Evolutionary conservation across 2,888 invertebrate genomes (phyloP).

Genomic region (Amiota minor): DNA sequence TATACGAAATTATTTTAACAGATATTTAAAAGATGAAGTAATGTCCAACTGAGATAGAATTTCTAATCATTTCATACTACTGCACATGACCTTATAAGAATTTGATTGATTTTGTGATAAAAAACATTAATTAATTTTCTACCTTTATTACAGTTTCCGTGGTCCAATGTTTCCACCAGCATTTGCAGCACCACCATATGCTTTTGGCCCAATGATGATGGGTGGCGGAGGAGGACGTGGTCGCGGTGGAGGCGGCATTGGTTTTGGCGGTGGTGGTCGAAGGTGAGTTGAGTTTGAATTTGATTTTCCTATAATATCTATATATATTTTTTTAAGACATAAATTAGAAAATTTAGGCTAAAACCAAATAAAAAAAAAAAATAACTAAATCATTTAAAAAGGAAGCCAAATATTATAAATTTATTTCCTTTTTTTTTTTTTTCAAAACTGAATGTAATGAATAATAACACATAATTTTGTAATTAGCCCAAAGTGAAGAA

Average conservation of each 20-base stretch:
- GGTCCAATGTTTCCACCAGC: constrained; percentile 70
- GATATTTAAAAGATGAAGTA: too few species aligned
- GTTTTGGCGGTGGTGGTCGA: constrained; percentile 40
- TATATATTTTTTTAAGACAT: not conserved
- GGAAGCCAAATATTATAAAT: too few species aligned
- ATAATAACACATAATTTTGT: not conserved
- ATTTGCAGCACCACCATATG: constrained; percentile 74
- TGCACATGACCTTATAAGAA: not conserved
- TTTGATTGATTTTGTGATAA: not conserved
- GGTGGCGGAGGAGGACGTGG: constrained; percentile 75
- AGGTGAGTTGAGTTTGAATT: constrained; percentile 47
- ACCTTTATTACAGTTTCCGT: constrained; percentile 58
- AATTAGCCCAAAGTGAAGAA: not conserved
- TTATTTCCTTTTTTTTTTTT: not conserved
- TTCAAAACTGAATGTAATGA: not conserved
- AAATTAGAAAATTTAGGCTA: constrained; percentile 1
- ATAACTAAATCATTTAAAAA: not conserved
- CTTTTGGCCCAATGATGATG: constrained; percentile 75
- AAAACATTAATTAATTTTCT: not conserved
- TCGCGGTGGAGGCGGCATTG: constrained; percentile 57
- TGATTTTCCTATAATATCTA: not conserved
- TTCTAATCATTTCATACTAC: too few species aligned
- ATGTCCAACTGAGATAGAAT: too few species aligned
- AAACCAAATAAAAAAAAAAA: not conserved
- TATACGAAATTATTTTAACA: too few species aligned